These are phyloP conservation scores for Syngnathus rostellatus DNA, from an alignment of 2,797 vertebrate genomes.

Conservation along the genomic window DNA sequence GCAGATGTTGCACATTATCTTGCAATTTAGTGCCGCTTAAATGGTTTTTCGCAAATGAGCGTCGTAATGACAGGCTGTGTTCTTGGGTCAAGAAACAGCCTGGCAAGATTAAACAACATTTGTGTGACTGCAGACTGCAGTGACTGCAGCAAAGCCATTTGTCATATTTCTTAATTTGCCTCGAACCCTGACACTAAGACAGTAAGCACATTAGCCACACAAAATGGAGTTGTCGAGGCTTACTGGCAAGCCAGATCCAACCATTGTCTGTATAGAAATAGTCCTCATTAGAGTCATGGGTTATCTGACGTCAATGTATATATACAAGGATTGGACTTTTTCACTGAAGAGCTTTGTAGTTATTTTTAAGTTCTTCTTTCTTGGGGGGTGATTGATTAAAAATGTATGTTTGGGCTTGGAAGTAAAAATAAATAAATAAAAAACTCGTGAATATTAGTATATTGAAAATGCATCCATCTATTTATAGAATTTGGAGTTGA, in stretches of 20 bases:
- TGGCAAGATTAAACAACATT: conserved; percentile 67
- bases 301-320: background rate
- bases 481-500: too few species aligned
- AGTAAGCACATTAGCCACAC: conserved; percentile 54
- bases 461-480: background rate
- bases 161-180: conserved; percentile 58
- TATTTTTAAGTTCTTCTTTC: too few species aligned
- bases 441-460: background rate
- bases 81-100: conserved; percentile 67
- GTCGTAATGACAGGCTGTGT: conserved; percentile 67
- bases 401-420: background rate
- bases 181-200: conserved; percentile 41
- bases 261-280: background rate
- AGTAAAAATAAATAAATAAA: background rate
- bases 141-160: conserved; percentile 41
- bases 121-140: conserved; percentile 42
- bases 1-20: conserved; percentile 70
- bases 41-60: conserved; percentile 67
- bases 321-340: too few species aligned
- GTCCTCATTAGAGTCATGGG: background rate
- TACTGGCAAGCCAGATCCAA: conserved; percentile 43
- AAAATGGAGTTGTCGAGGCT: conserved; percentile 57
- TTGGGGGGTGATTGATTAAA: background rate
- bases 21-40: conserved; percentile 69
- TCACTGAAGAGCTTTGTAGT: too few species aligned